Percentiles rank a stretch among this genome's conserved stretches.
phyloP scores from a whole-genome alignment of 2,888 invertebrate species.

The Lepidocyrtinus sp. region DNA sequence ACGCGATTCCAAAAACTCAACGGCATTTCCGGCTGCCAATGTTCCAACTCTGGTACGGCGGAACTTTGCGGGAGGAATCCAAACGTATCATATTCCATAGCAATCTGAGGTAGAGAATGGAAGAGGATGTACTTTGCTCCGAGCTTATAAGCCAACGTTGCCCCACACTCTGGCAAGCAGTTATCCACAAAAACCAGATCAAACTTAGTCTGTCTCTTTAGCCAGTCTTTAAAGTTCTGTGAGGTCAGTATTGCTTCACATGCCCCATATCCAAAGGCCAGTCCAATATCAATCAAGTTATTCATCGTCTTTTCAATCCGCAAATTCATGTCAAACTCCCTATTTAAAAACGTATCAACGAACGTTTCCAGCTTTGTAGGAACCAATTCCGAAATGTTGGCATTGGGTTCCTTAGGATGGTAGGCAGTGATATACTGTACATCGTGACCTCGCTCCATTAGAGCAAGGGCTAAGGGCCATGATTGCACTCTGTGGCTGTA shows the following conservation, averaged over 20 bases:
- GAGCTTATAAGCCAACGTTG: conserved; percentile 52
- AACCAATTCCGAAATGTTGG: conserved; percentile 41
- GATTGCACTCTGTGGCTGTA: conserved; percentile 40
- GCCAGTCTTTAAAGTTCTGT: conserved; percentile 21
- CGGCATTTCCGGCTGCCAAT: background rate
- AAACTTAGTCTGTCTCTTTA: conserved; percentile 13
- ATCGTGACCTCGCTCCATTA: conserved; percentile 49
- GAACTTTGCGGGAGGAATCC: conserved; percentile 44
- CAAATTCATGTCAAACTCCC: conserved; percentile 32
- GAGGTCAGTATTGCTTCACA: conserved; percentile 31
- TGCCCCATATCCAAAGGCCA: background rate
- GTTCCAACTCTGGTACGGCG: conserved; percentile 53
- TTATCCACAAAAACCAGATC: conserved; percentile 61
- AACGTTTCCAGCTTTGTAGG: conserved; percentile 17
- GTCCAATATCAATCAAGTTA: background rate
- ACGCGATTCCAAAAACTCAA: conserved; percentile 36
- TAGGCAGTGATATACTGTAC: too few relatives aligned
- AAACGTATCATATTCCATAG: conserved; percentile 44
- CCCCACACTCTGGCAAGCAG: conserved; percentile 58
- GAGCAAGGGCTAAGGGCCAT: conserved; percentile 49
- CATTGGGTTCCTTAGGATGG: conserved; percentile 12
- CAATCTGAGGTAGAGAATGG: conserved; percentile 32
- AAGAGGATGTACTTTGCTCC: conserved; percentile 52
- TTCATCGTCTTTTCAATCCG: background rate
- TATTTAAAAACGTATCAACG: conserved; percentile 7